phyloP scores from a whole-genome alignment of 2,888 invertebrate species.

The Poecilus cupreus region DNA sequence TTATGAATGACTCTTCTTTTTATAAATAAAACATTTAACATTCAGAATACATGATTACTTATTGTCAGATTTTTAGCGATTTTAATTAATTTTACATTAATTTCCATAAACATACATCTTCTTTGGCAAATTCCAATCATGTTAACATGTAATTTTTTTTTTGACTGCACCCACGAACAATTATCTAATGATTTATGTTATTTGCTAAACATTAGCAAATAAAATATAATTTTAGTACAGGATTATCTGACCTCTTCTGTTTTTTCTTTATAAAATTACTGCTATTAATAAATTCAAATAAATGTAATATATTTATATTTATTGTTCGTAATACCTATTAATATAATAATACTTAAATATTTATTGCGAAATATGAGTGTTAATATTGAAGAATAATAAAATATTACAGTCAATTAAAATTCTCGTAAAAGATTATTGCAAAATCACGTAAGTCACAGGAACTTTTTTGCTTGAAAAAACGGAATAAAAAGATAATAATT shows the following conservation, averaged over 20 bases:
- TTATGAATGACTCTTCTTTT: background rate
- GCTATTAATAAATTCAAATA: background rate
- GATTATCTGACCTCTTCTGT: background rate
- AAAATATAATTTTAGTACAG: background rate
- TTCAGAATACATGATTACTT: background rate
- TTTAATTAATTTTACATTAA: conserved; percentile 23
- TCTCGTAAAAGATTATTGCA: no score
- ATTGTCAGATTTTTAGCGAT: conserved; percentile 7
- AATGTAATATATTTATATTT: no score
- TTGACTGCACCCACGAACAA: conserved; percentile 5
- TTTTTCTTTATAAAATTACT: background rate
- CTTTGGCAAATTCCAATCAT: background rate
- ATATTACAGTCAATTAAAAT: no score
- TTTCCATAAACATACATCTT: conserved; percentile 1
- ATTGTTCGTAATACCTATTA: no score
- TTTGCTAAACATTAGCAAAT: background rate
- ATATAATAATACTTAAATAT: no score
- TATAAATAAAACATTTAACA: background rate
- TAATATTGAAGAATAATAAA: no score
- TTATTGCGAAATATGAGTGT: no score
- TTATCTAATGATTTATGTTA: conserved; percentile 1
- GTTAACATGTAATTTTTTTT: conserved; percentile 8
- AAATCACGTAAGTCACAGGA: no score
- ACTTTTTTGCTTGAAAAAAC: no score
- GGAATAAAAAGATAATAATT: background rate